Conservation (phyloP, 2,888 invertebrate species). For the Acrocera orbiculus region DNA sequence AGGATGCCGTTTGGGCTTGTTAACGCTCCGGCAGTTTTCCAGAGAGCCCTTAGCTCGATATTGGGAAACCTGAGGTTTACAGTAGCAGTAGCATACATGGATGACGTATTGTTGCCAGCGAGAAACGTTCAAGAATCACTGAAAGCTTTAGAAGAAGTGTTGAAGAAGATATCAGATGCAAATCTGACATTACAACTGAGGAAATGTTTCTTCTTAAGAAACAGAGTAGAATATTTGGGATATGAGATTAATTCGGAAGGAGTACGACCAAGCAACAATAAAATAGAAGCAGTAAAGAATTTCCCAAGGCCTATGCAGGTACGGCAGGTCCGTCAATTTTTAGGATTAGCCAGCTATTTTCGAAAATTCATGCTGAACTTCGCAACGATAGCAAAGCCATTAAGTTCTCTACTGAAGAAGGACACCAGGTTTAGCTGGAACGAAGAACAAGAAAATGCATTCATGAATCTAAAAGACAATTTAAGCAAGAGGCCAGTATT, state of each 20-base stretch:
- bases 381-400: slow-evolving; percentile 4
- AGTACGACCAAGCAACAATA: slow-evolving; percentile 13
- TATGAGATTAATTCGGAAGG: slow-evolving; percentile 13
- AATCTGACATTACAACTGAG: slow-evolving; percentile 8
- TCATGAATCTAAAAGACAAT: not conserved
- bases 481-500: slow-evolving; percentile 11
- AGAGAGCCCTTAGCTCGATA: too few relatives aligned
- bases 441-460: not conserved
- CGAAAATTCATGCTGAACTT: slow-evolving; percentile 7
- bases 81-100: too few relatives aligned
- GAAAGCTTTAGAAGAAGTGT: too few relatives aligned
- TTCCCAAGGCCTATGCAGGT: not conserved
- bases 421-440: slow-evolving; percentile 2
- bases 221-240: slow-evolving; percentile 13
- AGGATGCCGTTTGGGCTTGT: slow-evolving; percentile 11
- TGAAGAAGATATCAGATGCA: not conserved
- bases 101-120: not conserved
- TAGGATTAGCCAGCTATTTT: slow-evolving; percentile 15
- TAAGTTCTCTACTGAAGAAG: slow-evolving; percentile 12
- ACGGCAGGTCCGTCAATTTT: not conserved
- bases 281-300: slow-evolving; percentile 14
- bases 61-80: not conserved
- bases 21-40: too few relatives aligned
- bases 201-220: slow-evolving; percentile 12
- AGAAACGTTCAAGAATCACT: too few relatives aligned